Percentiles rank a stretch among this genome's conserved stretches.
Conservation (phyloP, 2,888 invertebrate species). For the Hirtodrosophila duncani region DNA sequence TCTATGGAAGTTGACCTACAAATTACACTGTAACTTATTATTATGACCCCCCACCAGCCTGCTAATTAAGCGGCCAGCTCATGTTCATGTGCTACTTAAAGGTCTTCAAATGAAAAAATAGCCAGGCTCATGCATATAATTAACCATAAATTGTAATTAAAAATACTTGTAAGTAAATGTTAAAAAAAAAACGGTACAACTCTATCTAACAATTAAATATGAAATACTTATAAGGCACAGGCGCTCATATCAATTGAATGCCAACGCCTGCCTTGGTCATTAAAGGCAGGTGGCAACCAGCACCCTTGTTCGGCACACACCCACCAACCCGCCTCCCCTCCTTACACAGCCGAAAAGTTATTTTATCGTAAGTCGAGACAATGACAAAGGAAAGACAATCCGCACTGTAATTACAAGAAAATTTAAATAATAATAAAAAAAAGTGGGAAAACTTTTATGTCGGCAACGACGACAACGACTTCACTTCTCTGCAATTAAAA, state of each 20-base stretch:
- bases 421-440: slow-evolving; percentile 37
- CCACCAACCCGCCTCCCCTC: not conserved
- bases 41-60: slow-evolving; percentile 5
- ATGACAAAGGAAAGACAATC: slow-evolving; percentile 45
- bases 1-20: too few relatives aligned
- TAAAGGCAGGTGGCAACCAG: slow-evolving; percentile 30
- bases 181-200: slow-evolving; percentile 27
- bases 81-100: not conserved
- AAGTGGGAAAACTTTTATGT: slow-evolving; percentile 37
- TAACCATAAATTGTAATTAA: slow-evolving; percentile 27
- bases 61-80: slow-evolving; percentile 28
- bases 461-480: slow-evolving; percentile 25
- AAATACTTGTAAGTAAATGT: slow-evolving; percentile 10
- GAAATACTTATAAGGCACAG: slow-evolving; percentile 31
- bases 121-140: slow-evolving; percentile 19
- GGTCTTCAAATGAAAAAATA: slow-evolving; percentile 1
- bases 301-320: not conserved
- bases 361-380: slow-evolving; percentile 40
- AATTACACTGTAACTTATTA: too few relatives aligned
- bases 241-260: slow-evolving; percentile 61
- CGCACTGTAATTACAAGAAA: slow-evolving; percentile 37
- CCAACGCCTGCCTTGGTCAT: slow-evolving; percentile 52
- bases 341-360: slow-evolving; percentile 25
- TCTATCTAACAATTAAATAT: slow-evolving; percentile 32
- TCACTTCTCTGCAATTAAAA: slow-evolving; percentile 54